Evolutionary conservation across 2,888 invertebrate species (phyloP).

Genomic region (Chloroclystis v-ata): DNA sequence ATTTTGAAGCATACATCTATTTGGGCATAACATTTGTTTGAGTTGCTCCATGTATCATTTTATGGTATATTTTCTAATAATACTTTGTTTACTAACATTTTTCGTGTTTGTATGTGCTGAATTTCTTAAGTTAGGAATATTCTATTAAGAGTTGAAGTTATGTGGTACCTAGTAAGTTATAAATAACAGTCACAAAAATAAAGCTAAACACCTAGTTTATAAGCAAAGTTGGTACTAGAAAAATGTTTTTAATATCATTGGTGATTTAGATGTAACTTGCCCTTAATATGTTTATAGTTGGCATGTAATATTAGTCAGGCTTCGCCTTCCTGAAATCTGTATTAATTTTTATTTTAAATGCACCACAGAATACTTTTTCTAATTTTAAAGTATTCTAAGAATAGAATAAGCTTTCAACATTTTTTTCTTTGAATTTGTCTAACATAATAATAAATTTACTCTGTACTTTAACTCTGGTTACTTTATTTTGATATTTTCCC

Average conservation of each 20-base stretch:
- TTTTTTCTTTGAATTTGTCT: too few relatives aligned
- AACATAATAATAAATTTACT: too few relatives aligned
- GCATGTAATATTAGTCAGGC: neutral
- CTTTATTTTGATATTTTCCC: too few relatives aligned
- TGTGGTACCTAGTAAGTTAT: neutral
- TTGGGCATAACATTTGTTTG: slow-evolving; percentile 1
- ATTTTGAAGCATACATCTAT: neutral
- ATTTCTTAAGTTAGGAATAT: neutral
- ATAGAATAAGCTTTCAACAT: too few relatives aligned
- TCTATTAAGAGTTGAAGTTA: neutral
- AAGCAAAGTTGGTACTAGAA: neutral
- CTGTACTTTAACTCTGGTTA: too few relatives aligned
- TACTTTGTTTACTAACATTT: neutral
- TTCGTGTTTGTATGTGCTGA: neutral
- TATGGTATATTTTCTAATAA: neutral
- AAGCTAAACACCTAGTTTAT: neutral
- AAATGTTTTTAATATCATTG: neutral
- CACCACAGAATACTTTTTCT: too few relatives aligned
- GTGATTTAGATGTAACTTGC: neutral
- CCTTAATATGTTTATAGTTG: neutral
- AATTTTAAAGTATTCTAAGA: too few relatives aligned
- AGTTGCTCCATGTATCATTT: neutral
- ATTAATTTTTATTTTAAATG: too few relatives aligned
- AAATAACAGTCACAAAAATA: slow-evolving; percentile 2
- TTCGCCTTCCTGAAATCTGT: too few relatives aligned